Evolutionary conservation across 2,797 vertebrate genomes (phyloP).

Genomic region (Intellagama lesueurii): DNA sequence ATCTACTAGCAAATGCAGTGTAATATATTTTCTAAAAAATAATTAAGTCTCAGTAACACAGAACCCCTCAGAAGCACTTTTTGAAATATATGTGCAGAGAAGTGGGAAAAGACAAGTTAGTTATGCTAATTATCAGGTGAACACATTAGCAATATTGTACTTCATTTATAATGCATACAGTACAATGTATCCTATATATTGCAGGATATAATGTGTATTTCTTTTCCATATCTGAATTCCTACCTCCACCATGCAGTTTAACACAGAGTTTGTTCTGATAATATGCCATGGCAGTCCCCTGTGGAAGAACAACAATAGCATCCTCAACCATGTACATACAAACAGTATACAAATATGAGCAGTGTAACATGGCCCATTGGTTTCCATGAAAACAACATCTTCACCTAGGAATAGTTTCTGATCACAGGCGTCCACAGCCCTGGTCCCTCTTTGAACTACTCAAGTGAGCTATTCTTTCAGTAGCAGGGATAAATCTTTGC

Average conservation of each 20-base stretch:
- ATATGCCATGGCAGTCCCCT: not conserved
- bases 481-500: not conserved
- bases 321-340: not conserved
- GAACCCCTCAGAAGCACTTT: slow-evolving; percentile 34
- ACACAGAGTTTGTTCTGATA: not conserved
- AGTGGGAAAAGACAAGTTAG: slow-evolving; percentile 21
- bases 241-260: not conserved
- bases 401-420: no score
- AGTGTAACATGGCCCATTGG: not conserved
- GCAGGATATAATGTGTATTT: not conserved
- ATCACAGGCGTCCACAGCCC: not conserved
- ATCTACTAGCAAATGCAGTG: slow-evolving; percentile 35
- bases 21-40: slow-evolving; percentile 42
- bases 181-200: not conserved
- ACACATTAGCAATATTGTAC: slow-evolving; percentile 33
- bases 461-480: not conserved
- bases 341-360: no score
- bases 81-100: slow-evolving; percentile 20
- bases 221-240: not conserved
- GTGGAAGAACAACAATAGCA: not conserved
- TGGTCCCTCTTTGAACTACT: not conserved
- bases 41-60: slow-evolving; percentile 35
- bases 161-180: slow-evolving; percentile 33
- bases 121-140: slow-evolving; percentile 41
- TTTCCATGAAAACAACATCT: not conserved